Evolutionary conservation across 2,113 vertebrate genomes (phyloP).

Genomic region (Nycticebus coucang): DNA sequence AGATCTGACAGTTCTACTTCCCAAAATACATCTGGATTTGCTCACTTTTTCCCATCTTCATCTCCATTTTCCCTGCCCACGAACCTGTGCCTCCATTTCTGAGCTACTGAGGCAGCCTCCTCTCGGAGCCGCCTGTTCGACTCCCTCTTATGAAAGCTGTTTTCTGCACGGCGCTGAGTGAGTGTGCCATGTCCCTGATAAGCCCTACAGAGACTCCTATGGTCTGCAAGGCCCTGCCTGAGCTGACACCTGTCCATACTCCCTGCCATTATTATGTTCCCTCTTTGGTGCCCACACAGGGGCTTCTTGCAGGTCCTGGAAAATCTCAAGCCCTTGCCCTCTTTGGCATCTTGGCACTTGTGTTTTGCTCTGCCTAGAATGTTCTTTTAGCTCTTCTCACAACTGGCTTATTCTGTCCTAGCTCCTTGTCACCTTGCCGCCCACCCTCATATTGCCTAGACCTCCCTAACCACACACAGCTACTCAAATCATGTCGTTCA

Average conservation of each 20-base stretch:
- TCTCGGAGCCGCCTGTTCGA: neutral
- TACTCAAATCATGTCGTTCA: neutral
- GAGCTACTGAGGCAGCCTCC: neutral
- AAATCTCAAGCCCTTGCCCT: neutral
- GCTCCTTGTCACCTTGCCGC: neutral
- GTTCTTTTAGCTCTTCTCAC: neutral
- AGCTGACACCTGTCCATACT: neutral
- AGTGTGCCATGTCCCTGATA: too few species aligned
- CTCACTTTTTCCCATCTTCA: neutral
- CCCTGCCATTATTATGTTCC: neutral
- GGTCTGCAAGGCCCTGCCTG: neutral
- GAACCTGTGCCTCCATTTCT: too few species aligned
- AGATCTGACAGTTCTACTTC: neutral
- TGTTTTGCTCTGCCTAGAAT: neutral
- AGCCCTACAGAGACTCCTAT: neutral
- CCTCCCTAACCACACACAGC: neutral
- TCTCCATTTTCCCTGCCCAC: too few species aligned
- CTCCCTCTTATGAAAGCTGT: too few species aligned
- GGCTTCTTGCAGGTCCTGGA: neutral
- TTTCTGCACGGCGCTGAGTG: neutral
- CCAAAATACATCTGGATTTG: neutral
- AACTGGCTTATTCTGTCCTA: neutral
- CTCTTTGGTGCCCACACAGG: neutral
- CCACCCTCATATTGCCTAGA: accelerated
- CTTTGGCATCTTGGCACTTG: too few species aligned